Percentiles rank a stretch among this genome's conserved stretches.
These are phyloP conservation scores for Pelodytes ibericus DNA, from an alignment of 2,797 vertebrate genomes.

Conservation along the genomic window DNA sequence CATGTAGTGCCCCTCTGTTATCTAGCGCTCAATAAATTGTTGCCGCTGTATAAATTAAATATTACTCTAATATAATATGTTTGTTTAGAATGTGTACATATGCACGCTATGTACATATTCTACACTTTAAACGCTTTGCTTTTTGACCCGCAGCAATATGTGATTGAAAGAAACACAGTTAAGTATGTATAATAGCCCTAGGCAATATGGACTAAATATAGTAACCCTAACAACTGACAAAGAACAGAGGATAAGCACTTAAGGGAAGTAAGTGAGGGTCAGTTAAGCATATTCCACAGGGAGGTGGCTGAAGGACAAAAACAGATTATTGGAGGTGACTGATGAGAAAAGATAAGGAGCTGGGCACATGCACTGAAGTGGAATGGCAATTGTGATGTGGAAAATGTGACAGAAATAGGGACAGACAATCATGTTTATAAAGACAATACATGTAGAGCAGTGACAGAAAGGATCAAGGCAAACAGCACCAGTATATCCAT, in stretches of 20 bases:
- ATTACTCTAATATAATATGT: too few species aligned
- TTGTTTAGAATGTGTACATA: too few species aligned
- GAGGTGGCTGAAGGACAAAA: neutral
- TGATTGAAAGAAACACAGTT: neutral
- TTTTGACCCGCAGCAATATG: too few species aligned
- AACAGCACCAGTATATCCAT: neutral
- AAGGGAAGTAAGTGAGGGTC: neutral
- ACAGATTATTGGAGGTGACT: constrained; percentile 2
- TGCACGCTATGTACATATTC: too few species aligned
- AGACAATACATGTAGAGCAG: neutral
- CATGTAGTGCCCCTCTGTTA: too few species aligned
- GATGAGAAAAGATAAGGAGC: neutral
- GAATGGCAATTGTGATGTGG: neutral
- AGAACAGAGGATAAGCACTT: neutral
- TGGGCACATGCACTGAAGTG: neutral
- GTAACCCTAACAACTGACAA: neutral
- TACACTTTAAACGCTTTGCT: too few species aligned
- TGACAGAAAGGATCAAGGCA: neutral
- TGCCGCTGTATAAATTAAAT: too few species aligned
- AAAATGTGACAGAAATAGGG: neutral
- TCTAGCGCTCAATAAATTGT: too few species aligned
- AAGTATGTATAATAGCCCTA: neutral
- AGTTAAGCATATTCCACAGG: neutral
- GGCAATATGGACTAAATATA: neutral
- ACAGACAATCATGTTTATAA: neutral